phyloP scores from a whole-genome alignment of 2,113 vertebrate genomes.

The Gasterosteus aculeatus region DNA sequence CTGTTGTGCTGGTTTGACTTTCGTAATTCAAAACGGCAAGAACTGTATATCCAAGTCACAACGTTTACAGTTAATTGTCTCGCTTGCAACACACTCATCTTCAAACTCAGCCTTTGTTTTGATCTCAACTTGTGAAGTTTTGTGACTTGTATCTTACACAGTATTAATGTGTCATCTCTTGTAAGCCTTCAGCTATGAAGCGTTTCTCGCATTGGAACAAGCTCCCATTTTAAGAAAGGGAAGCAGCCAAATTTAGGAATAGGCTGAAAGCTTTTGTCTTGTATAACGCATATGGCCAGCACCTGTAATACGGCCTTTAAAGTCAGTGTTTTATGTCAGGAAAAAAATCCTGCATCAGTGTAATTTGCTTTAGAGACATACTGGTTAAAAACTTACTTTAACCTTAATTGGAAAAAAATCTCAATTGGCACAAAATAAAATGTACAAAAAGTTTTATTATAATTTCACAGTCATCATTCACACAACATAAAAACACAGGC shows the following conservation, averaged over 20 bases:
- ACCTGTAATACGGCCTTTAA: no score
- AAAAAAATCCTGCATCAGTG: not conserved
- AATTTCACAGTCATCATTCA: conserved; percentile 80
- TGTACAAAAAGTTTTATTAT: conserved; percentile 76
- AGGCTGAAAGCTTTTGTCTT: not conserved
- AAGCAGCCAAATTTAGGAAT: not conserved
- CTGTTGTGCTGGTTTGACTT: no score
- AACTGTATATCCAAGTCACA: no score
- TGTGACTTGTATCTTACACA: no score
- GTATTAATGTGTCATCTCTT: no score
- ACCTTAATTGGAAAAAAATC: not conserved
- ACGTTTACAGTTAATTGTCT: no score
- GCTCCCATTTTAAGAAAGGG: not conserved
- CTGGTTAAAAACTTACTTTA: not conserved
- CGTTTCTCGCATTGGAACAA: not conserved
- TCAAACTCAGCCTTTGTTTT: no score
- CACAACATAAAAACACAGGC: conserved; percentile 64
- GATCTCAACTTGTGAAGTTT: no score
- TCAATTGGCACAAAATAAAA: conserved; percentile 26
- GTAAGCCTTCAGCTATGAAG: not conserved
- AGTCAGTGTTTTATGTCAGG: not conserved
- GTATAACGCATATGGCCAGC: no score
- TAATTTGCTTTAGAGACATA: not conserved
- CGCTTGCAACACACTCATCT: no score
- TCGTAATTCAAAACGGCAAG: no score